phyloP scores from a whole-genome alignment of 2,113 vertebrate genomes.

The Malurus alboscapulatus region DNA sequence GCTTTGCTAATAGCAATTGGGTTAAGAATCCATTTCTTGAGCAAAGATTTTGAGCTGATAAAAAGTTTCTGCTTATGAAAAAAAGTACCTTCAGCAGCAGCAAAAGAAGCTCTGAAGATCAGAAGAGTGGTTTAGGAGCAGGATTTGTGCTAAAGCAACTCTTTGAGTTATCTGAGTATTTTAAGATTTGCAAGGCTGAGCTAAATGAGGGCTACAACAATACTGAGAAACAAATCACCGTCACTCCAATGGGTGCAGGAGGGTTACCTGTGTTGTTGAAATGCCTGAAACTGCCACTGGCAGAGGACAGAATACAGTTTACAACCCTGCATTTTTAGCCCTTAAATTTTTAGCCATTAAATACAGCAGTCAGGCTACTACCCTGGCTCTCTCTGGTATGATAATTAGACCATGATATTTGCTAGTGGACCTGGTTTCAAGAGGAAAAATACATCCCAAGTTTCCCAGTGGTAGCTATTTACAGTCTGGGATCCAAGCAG shows the following conservation, averaged over 20 bases:
- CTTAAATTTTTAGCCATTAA: neutral
- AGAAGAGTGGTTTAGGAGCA: neutral
- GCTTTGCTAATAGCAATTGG: neutral
- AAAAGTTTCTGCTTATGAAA: neutral
- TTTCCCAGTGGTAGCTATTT: neutral
- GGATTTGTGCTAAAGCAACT: neutral
- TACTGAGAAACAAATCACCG: neutral
- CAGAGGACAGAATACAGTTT: neutral
- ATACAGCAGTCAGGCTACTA: neutral
- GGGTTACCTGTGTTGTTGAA: neutral
- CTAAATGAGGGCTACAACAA: neutral
- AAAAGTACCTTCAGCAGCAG: neutral
- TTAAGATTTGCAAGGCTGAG: neutral
- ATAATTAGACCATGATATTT: neutral
- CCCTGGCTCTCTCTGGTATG: neutral
- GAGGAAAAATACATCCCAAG: neutral
- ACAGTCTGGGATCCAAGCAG: neutral
- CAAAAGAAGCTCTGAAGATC: neutral
- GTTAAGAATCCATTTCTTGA: neutral
- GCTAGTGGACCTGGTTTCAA: neutral
- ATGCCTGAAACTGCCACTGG: neutral
- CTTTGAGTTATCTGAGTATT: neutral
- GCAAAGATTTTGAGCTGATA: neutral
- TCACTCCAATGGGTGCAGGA: neutral
- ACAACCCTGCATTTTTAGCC: neutral